A percentile compares a stretch with the other conserved stretches of the same genome.
These are phyloP conservation scores for Orthonyx spaldingii DNA, from an alignment of 2,113 vertebrate genomes.

Conservation along the genomic window DNA sequence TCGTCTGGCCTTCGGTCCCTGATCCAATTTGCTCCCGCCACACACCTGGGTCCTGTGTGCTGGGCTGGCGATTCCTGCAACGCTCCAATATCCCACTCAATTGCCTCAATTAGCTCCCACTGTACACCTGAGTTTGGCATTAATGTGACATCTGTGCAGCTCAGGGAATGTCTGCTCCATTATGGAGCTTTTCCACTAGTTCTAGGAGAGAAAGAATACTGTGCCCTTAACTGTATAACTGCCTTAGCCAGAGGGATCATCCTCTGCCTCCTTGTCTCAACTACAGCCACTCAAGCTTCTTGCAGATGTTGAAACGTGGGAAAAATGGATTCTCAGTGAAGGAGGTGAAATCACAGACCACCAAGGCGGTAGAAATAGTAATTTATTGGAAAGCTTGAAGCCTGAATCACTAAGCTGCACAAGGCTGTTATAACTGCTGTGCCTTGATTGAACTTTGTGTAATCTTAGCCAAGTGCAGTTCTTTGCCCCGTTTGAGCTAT, in stretches of 20 bases:
- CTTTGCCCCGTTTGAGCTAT: background rate
- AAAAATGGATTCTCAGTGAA: background rate
- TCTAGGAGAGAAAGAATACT: background rate
- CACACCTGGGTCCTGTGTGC: background rate
- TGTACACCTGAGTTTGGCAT: background rate
- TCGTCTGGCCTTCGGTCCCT: rapidly evolving
- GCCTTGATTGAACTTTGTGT: background rate
- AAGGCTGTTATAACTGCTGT: background rate
- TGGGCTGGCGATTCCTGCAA: rapidly evolving
- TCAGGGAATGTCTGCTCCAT: background rate
- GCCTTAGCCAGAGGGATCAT: background rate
- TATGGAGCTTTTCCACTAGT: background rate
- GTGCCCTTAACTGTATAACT: background rate
- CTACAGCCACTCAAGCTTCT: background rate
- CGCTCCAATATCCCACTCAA: background rate
- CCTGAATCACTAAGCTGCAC: background rate
- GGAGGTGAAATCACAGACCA: background rate
- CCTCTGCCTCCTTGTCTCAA: background rate
- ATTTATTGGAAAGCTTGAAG: background rate
- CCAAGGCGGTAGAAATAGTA: background rate
- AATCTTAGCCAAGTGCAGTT: background rate
- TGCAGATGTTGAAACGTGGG: background rate
- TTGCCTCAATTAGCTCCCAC: background rate
- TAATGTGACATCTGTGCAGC: background rate
- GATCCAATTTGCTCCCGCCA: background rate